These are phyloP conservation scores for Lepus timidus DNA, from an alignment of 2,113 vertebrate species.

Conservation along the genomic window DNA sequence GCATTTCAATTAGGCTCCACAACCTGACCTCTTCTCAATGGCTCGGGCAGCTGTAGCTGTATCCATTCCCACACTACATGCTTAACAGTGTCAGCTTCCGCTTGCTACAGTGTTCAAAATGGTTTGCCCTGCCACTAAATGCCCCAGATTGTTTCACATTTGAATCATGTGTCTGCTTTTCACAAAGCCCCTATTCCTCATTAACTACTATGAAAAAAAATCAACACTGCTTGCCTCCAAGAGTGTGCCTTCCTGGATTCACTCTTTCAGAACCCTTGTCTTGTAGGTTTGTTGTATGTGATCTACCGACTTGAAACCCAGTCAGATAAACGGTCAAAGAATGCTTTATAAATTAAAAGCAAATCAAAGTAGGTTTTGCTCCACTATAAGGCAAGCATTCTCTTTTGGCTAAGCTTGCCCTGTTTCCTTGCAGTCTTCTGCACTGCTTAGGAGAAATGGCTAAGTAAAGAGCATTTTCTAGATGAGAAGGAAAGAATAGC, in stretches of 20 bases:
- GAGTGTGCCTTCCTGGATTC: not conserved
- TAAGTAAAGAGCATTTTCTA: not conserved
- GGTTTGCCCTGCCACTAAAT: not conserved
- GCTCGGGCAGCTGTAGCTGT: not conserved
- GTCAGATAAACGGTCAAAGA: not conserved
- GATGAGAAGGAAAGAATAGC: not conserved
- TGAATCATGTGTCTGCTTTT: not conserved
- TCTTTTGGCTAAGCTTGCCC: not conserved
- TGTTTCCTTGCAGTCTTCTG: not conserved
- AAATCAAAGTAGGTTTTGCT: not conserved
- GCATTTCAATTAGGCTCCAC: not conserved
- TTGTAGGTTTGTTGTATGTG: not conserved
- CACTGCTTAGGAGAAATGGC: not conserved
- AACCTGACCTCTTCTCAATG: not conserved
- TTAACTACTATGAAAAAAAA: slow-evolving; percentile 19
- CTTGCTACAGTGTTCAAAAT: not conserved
- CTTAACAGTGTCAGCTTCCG: not conserved
- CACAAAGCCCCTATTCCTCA: not conserved
- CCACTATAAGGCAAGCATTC: not conserved
- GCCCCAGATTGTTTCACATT: not conserved
- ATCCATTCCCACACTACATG: not conserved
- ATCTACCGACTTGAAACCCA: not conserved
- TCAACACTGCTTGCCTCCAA: not conserved
- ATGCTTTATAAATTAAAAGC: slow-evolving; percentile 11
- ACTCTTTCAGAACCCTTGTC: not conserved